Evolutionary conservation across 53 echinoderm and acorn worm species (phyloP), one percentile per base, ranked within the genome.

Genomic region (Antedon mediterranea): DNA sequence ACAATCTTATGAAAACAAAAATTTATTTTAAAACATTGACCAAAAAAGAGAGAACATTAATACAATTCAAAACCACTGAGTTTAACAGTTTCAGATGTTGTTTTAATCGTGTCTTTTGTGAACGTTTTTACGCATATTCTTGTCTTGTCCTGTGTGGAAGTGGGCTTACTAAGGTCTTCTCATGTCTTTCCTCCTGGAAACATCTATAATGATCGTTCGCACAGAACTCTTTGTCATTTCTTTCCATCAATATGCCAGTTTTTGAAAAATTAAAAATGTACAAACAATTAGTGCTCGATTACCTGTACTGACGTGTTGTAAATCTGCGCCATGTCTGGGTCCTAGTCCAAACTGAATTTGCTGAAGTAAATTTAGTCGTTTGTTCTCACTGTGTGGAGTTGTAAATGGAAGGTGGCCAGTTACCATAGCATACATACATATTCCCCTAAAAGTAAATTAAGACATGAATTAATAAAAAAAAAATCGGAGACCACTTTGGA

Each of bases 381-480:
- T 43, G 76, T 98, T 90, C 81, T 98, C 98, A 20, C 86, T 76
- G 77, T 89, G 86, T 20, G 98, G 92, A 28, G 98, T 92, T 72
- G 92, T 86, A 83, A 98, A 98, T 27, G 98, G 98, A 20, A 98
- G 85, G 31, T 88, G 90, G n/a, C 98, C 98, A 28, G 88, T 89
- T 33, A 98, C 92, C 98, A 98, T 98, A 77, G 98, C 98, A 79
- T 88, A 98, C 75, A 90, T 88, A 75, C 86, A 90, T 28, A 98
- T 83, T 4, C 98, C 98, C 32, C 98, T 98, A 37, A n/a, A n/a
- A n/a, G n/a, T n/a, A n/a, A n/a, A n/a, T n/a, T n/a, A n/a, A n/a
- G n/a, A n/a, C n/a, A n/a, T n/a, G n/a, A n/a, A n/a, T n/a, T n/a
- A n/a, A n/a, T n/a, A n/a, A n/a, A n/a, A n/a, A n/a, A n/a, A n/a